Evolutionary conservation across 2,888 invertebrate species (phyloP), one percentile per base, ranked within the genome.

Genomic region (Agriopis aurantiaria): DNA sequence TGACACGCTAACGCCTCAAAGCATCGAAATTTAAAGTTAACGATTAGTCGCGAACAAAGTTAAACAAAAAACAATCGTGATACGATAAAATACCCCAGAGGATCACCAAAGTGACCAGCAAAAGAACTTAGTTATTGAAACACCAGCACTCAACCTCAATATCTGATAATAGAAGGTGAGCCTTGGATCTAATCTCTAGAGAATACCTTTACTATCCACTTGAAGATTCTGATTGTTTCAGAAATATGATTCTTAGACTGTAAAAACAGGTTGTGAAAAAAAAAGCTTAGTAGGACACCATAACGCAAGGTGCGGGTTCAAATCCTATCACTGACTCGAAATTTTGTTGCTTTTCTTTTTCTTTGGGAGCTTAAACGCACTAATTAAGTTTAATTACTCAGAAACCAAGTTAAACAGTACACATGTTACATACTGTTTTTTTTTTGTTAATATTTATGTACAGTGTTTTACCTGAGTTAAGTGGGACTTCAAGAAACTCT

Each of bases 81-180:
- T 51, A 49, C 46, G 23, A 5, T 46, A 17, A 5, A 40, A 46
- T 57, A 49, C 56, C 68, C 48, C 51, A 12, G 23, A 41, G 60
- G 8, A 51, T 49, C 10, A 55, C 33, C 45, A 43, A 65, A 69
- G 60, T 55, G 60, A 51, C 56, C 65, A 49, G 60, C 23, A 10
- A 67, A 68, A 62, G 57, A 52, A 62, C 46, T 49, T 61, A 14
- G 56, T 67, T 67, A 68, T 68, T 68, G 67, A 68, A 57, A 68
- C 67, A 67, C 14, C 60, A 52, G 43, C 61, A 43, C 67, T 68
- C 61, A 57, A 68, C 67, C 67, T 62, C 62, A 52, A 68, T 68
- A 68, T 57, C 40, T 51, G 55, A 67, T 68, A 68, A 57, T 61
- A 67, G 40, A 60, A 53, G 49, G 55, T 46, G 65, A 41, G 56